Conservation (phyloP, 1,140 invertebrate genomes). For the Eubasilissa regina region DNA sequence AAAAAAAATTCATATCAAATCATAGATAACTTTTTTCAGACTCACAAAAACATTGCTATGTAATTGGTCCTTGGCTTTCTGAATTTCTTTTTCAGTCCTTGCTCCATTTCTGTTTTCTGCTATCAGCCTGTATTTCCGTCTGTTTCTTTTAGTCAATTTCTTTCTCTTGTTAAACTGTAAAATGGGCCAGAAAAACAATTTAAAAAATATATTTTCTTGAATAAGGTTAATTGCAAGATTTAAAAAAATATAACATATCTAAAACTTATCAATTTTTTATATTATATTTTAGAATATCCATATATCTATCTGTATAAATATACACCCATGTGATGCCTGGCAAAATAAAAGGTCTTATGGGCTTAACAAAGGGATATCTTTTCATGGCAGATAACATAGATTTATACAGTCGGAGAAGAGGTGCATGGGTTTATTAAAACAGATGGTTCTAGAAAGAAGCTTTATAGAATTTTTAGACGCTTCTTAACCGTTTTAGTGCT, state of each 20-base stretch:
- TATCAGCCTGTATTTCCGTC: slow-evolving; percentile 21
- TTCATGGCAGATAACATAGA: no score
- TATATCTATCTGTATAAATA: slow-evolving; percentile 4
- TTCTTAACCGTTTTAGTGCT: no score
- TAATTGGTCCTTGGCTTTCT: slow-evolving; percentile 13
- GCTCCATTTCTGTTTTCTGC: slow-evolving; percentile 41
- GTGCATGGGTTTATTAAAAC: no score
- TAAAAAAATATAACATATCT: not conserved
- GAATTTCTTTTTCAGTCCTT: slow-evolving; percentile 19
- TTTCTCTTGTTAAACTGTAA: slow-evolving; percentile 34
- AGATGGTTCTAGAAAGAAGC: no score
- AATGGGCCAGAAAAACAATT: not conserved
- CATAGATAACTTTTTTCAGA: not conserved
- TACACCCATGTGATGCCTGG: not conserved
- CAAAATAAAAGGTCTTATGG: not conserved
- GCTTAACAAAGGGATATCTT: no score
- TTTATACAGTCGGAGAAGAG: no score
- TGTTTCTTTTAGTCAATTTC: slow-evolving; percentile 20
- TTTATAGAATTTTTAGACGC: no score
- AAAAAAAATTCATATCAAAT: not conserved
- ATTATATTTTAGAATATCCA: not conserved
- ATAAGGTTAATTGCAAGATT: not conserved
- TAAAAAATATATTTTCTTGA: not conserved
- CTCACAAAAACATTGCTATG: slow-evolving; percentile 19
- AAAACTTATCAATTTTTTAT: not conserved